Percentiles rank a stretch among this genome's conserved stretches.
phyloP scores from a whole-genome alignment of 2,113 vertebrate genomes.

The Sus scrofa region T2T-Sscrofa CM000822.6:50855001-50855500 shows the following conservation, averaged over 20 bases:
- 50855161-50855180: background rate
- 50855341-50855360: background rate
- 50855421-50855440: too few species aligned
- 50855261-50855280: accelerated
- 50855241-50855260: background rate
- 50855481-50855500: too few species aligned
- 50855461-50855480: too few species aligned
- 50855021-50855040: background rate
- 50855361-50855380: background rate
- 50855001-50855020: background rate
- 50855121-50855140: background rate
- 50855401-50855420: too few species aligned
- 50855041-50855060: background rate
- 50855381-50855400: background rate
- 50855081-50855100: background rate
- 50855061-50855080: background rate
- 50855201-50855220: background rate
- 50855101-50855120: background rate
- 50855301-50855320: background rate
- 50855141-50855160: background rate
- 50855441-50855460: too few species aligned
- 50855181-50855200: background rate
- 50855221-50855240: background rate
- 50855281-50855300: accelerated
- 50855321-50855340: background rate